Evolutionary conservation across 2,797 vertebrate genomes (phyloP), one percentile per base, ranked within the genome.

Genomic region (Acanthurus lineatus): DNA sequence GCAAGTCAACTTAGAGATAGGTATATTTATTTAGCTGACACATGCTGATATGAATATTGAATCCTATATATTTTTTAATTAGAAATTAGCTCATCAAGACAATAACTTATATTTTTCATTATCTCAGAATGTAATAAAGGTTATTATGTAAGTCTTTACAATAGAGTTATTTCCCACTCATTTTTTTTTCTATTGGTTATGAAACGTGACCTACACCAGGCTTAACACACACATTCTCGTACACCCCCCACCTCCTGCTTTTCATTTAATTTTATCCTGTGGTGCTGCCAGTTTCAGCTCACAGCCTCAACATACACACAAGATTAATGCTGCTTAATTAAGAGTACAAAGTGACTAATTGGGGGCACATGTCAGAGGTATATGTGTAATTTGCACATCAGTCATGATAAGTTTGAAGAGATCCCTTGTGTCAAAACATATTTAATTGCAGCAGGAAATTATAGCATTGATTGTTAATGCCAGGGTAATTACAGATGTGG

Each of bases 311-410:
- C 81, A 65, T 74, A 73, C 62, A 71, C 81, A 82, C 80, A 88
- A 89, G 79, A 93, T 92, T 89, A 93, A 91, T 90, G 73, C 70
- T 61, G 72, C 85, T 89, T 92, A 89, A 92, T 91, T 91, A 90
- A 90, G 79, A 87, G 76, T 69, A 83, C 81, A 90, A 88, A 86
- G 88, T 89, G 90, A 89, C 86, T 89, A 91, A 91, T 91, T 88
- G 87, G 72, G 84, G 77, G 81, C 78, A 22, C 83, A 86, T 89
- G 86, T 93, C 87, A 86, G 79, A 80, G 75, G 66, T 88, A 89
- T 89, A 69, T 88, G 84, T 89, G 72, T 86, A 83, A 91, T 92
- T 89, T 92, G 81, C 76, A 81, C 82, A 89, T 81, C 83, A 81
- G 75, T 89, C 77, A 88, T 89, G 86, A 91, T 86, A 92, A 74